A percentile compares a stretch with the other conserved stretches of the same genome.
Conservation (phyloP, 1,140 invertebrate species). For the Tyrophagus putrescentiae region DNA sequence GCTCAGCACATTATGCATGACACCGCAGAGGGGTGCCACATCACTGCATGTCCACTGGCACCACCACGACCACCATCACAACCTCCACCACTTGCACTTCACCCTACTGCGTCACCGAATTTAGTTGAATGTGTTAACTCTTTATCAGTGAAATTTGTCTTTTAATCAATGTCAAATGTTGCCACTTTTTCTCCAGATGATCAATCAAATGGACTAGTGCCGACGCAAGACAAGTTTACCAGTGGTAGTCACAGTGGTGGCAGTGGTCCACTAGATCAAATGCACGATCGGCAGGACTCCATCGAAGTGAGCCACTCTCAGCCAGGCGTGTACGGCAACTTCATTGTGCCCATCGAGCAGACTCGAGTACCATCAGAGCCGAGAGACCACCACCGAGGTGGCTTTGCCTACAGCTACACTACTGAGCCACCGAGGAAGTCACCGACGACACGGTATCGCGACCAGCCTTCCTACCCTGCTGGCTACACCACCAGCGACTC, state of each 20-base stretch:
- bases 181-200: not conserved
- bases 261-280: no score
- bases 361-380: not conserved
- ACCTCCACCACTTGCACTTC: not conserved
- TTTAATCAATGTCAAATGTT: not conserved
- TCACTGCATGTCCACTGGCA: not conserved
- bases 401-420: conserved; percentile 1
- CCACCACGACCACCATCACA: not conserved
- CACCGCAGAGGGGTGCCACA: not conserved
- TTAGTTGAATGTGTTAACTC: not conserved
- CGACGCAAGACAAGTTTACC: no score
- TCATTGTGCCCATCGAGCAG: not conserved
- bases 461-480: not conserved
- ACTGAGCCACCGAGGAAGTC: not conserved
- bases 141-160: not conserved
- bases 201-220: not conserved
- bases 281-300: not conserved
- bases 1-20: no score
- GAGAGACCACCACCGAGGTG: conserved; percentile 17
- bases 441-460: not conserved
- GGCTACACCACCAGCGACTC: not conserved
- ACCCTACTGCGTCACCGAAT: not conserved
- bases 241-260: no score
- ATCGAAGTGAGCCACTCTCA: conserved; percentile 14
- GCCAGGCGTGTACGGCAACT: conserved; percentile 5